Evolutionary conservation across 2,113 vertebrate genomes (phyloP).

Genomic region (Chionomys nivalis): DNA sequence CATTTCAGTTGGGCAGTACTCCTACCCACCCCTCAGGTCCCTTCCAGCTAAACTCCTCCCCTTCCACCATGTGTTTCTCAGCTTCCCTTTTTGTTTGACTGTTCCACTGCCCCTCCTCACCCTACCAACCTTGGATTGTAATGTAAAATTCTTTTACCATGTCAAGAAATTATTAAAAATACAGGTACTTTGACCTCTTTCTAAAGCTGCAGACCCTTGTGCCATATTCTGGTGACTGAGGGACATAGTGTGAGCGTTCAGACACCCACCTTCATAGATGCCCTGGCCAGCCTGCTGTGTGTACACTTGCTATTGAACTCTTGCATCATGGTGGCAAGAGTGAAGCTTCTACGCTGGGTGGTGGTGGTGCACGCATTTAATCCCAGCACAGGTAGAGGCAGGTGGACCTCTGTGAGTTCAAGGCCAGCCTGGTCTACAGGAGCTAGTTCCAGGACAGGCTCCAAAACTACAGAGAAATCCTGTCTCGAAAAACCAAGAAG

Average conservation of each 20-base stretch:
- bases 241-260: background rate
- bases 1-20: conserved; percentile 76
- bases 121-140: conserved; percentile 72
- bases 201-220: conserved; percentile 75
- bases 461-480: too few relatives aligned
- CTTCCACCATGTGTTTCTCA: conserved; percentile 81
- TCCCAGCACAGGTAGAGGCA: too few relatives aligned
- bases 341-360: background rate
- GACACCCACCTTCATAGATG: background rate
- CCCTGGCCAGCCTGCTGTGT: background rate
- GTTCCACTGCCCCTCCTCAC: conserved; percentile 67
- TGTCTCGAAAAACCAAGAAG: too few relatives aligned
- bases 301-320: background rate
- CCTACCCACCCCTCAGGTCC: conserved; percentile 6
- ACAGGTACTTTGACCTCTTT: conserved; percentile 88
- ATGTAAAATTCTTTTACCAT: conserved; percentile 88
- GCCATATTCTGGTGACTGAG: conserved; percentile 64
- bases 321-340: conserved; percentile 32
- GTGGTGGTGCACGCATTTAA: too few relatives aligned
- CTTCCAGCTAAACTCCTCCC: conserved; percentile 56
- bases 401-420: too few relatives aligned
- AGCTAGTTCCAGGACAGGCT: too few relatives aligned
- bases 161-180: conserved; percentile 88
- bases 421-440: too few relatives aligned
- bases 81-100: conserved; percentile 77